phyloP scores from a whole-genome alignment of 2,888 invertebrate genomes.

The Salticus scenicus region DNA sequence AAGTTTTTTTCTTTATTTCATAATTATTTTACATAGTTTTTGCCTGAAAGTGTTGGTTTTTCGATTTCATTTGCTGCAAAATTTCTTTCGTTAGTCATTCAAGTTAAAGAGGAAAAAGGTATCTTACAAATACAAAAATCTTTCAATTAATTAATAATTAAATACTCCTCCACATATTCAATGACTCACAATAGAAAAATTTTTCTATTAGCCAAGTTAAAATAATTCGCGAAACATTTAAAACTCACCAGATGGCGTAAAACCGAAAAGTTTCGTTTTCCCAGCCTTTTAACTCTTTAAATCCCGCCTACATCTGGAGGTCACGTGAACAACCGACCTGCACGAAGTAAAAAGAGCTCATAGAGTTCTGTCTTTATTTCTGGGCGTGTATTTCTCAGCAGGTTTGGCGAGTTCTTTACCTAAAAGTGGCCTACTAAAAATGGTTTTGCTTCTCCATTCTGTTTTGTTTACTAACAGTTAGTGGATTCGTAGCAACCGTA shows the following conservation, averaged over 20 bases:
- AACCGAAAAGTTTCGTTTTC: not conserved
- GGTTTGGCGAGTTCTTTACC: slow-evolving; percentile 62
- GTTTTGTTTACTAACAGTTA: slow-evolving; percentile 61
- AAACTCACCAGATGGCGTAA: not conserved
- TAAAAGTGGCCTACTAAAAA: slow-evolving; percentile 62
- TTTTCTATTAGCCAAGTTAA: no score
- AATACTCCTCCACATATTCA: no score
- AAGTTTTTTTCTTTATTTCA: no score
- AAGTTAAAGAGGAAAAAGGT: no score
- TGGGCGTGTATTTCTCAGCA: slow-evolving; percentile 45
- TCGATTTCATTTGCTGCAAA: no score
- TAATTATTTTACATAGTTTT: no score
- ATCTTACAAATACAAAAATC: no score
- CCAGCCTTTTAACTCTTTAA: slow-evolving; percentile 35
- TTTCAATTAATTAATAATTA: no score
- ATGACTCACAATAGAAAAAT: no score
- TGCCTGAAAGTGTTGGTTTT: no score
- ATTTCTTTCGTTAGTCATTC: no score
- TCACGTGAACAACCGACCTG: slow-evolving; percentile 16
- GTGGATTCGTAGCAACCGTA: slow-evolving; percentile 10
- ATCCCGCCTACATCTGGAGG: slow-evolving; percentile 39
- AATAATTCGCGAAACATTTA: no score
- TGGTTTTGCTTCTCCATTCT: slow-evolving; percentile 22
- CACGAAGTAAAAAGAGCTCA: not conserved
- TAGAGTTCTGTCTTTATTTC: not conserved